Evolutionary conservation across 2,888 invertebrate genomes (phyloP), one percentile per base, ranked within the genome.

Genomic region (Phyto melanocephala): DNA sequence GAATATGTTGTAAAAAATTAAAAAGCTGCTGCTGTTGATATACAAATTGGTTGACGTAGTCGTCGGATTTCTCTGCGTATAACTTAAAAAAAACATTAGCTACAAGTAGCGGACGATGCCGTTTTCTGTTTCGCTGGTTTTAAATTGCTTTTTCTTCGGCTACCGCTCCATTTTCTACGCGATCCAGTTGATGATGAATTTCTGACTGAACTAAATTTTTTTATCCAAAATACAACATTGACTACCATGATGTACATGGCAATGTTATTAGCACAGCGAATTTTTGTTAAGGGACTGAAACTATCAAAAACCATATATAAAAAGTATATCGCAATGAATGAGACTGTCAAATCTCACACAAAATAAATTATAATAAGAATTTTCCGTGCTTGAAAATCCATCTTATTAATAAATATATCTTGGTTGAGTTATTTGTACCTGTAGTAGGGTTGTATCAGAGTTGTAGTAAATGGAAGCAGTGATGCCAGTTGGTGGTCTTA

Each of bases 91-190:
- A 93, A 93, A 93, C 93, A 93, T 90, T 91, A 92, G 92, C 93
- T 92, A 92, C 90, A 92, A 92, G 82, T 93, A 92, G 91, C 93
- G 92, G 91, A 91, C 91, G 90, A 91, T 91, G 90, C 91, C 91
- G 91, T 90, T 90, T 89, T 90, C 88, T 88, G 88, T 75, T 89
- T 88, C 88, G 88, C 89, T 89, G 87, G 86, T 87, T 86, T 87
- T 88, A 88, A 5, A 86, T 86, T 71, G 54, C 75, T 79, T 79
- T 81, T 88, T 84, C 88, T 85, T 87, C 88, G 90, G 90, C 90
- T 90, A 90, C 90, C 90, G 89, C 89, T 89, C 90, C 90, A 90
- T 90, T 87, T 89, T 90, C 87, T 87, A 87, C 87, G 87, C 87
- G 85, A 87, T 86, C 87, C 87, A 85, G 87, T 88, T 89, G 88